These are phyloP conservation scores for Zoanthus gigantus DNA, from an alignment of 92 coral and sea anemone species.

Conservation along the genomic window DNA sequence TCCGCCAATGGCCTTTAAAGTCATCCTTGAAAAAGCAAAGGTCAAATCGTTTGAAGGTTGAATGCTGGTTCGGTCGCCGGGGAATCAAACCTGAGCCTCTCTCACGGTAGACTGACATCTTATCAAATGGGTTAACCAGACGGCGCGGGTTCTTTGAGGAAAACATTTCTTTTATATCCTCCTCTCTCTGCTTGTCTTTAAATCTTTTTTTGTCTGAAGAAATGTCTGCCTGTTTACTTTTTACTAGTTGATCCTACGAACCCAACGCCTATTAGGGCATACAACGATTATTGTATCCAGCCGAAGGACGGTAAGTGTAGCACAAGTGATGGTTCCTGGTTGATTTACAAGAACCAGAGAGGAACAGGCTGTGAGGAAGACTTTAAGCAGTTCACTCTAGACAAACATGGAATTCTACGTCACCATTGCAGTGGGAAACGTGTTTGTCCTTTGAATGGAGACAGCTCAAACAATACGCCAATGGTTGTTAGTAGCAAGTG, in stretches of 20 bases:
- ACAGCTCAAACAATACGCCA: conserved; percentile 48
- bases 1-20: no score
- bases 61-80: no score
- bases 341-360: conserved; percentile 45
- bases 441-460: conserved; percentile 72
- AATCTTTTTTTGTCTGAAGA: neutral
- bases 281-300: conserved; percentile 60
- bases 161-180: no score
- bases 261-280: conserved; percentile 54
- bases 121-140: no score
- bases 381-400: conserved; percentile 61
- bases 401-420: conserved; percentile 65
- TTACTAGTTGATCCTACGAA: conserved; percentile 50
- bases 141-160: no score
- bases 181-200: neutral
- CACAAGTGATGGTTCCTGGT: conserved; percentile 39
- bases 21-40: no score
- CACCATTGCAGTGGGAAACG: conserved; percentile 73
- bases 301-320: conserved; percentile 29
- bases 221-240: neutral
- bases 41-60: no score
- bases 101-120: no score
- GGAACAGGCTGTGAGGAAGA: conserved; percentile 53
- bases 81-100: no score
- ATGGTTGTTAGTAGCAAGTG: conserved; percentile 71